Evolutionary conservation across 2,113 vertebrate species (phyloP).

Genomic region (Setophaga kirtlandii): DNA sequence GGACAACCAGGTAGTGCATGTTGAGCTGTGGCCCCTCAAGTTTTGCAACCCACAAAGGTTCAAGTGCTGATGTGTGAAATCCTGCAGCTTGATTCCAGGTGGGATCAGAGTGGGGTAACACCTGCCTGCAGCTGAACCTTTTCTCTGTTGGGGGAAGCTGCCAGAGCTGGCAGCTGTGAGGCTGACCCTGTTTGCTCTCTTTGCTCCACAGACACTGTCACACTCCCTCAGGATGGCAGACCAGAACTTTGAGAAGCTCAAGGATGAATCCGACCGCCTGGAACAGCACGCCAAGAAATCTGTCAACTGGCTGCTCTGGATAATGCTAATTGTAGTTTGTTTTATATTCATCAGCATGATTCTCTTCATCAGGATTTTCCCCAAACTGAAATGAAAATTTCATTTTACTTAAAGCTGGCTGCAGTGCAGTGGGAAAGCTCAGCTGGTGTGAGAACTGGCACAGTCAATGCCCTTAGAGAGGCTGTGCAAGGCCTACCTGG

Average conservation of each 20-base stretch:
- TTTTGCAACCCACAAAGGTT: neutral
- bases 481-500: neutral
- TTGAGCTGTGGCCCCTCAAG: neutral
- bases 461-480: neutral
- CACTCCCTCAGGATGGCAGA: constrained; percentile 94
- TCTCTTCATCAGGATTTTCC: constrained; percentile 95
- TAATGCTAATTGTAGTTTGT: constrained; percentile 93
- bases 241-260: constrained; percentile 95
- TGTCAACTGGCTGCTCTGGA: constrained; percentile 96
- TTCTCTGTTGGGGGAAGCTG: neutral
- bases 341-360: constrained; percentile 98
- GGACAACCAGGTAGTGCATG: constrained; percentile 89
- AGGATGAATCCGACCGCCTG: constrained; percentile 90
- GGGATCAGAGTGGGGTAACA: neutral
- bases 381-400: constrained; percentile 82
- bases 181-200: neutral
- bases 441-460: neutral
- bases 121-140: neutral
- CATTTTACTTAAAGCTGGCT: neutral
- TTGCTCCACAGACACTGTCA: constrained; percentile 81
- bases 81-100: neutral
- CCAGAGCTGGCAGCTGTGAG: neutral
- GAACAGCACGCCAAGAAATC: constrained; percentile 97
- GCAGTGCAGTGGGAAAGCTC: neutral
- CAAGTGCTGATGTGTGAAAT: neutral